These are phyloP conservation scores for Seladonia tumulorum DNA, from an alignment of 2,888 invertebrate genomes.

Conservation along the genomic window DNA sequence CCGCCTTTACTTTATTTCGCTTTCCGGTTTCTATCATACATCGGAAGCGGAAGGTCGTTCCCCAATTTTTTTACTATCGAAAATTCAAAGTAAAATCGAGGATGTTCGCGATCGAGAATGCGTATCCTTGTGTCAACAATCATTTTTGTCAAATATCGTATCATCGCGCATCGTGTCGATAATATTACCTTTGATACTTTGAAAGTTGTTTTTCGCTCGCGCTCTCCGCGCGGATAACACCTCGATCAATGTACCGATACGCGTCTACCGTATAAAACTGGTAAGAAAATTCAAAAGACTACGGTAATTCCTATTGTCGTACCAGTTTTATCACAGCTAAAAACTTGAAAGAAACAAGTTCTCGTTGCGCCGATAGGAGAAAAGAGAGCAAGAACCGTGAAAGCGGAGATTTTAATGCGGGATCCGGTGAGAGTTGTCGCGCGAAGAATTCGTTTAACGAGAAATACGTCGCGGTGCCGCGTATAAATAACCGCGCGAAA, in stretches of 20 bases:
- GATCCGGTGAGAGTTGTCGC: neutral
- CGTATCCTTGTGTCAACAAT: neutral
- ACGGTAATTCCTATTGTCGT: neutral
- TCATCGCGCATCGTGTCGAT: neutral
- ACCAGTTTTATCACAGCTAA: neutral
- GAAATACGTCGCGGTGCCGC: neutral
- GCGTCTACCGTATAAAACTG: neutral
- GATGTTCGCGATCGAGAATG: neutral
- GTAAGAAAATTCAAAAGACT: neutral
- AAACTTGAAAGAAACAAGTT: neutral
- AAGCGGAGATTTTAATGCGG: constrained; percentile 23
- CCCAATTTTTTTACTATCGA: neutral
- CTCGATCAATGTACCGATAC: neutral
- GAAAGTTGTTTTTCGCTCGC: neutral
- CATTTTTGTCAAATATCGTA: neutral
- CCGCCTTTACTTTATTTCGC: neutral
- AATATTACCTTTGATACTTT: neutral
- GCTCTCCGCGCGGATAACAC: neutral
- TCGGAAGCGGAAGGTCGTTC: neutral
- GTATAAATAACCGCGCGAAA: constrained; percentile 22
- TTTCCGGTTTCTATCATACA: neutral
- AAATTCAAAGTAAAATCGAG: neutral
- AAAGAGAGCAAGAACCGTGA: neutral
- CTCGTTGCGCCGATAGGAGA: neutral
- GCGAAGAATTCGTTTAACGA: neutral